Evolutionary conservation across 2,888 invertebrate species (phyloP), one percentile per base, ranked within the genome.

Genomic region (Cetonia aurata): DNA sequence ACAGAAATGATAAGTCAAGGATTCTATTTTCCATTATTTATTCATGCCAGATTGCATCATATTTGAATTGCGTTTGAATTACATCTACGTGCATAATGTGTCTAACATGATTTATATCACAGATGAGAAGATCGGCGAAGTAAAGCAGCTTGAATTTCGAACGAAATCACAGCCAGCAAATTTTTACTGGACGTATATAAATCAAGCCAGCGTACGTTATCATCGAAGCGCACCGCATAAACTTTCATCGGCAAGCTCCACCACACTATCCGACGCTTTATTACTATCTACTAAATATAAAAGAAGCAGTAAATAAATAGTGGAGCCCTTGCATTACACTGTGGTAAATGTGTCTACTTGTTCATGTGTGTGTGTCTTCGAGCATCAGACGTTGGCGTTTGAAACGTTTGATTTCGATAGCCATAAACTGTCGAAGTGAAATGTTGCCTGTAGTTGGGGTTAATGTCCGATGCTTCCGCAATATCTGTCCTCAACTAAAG

Each of bases 221-320:
- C 50, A 25, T 15, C 41, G 17, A 50, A 65, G 50, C 13, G 19
- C 25, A 52, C 13, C 50, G 50, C 41, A 41, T 52, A 50, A 65
- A 52, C 62, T 65, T 65, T 65, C 52, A 65, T 13, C 60, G 25
- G 12, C 2, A 19, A 19, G 25, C 52, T 25, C 8, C 1, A 10
- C 37, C 6, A 10, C 37, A 62, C 53, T 69, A 60, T 57, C 44
- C 53, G 55, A 19, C 48, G 42, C 15, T 62, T 69, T 69, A 69
- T 62, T 62, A 69, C 60, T 52, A 42, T 33, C 69, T 60, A 59
- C 53, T 69, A 69, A 69, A 69, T 69, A 62, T 60, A 69, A 69
- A 62, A 44, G 69, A 53, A 53, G 69, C 60, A 62, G 62, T 69
- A 69, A 69, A 69, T 69, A 60, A 50, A 69, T 59, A 59, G 37